phyloP scores from a whole-genome alignment of 2,888 invertebrate species.

The Prionchulus punctatus region DNA sequence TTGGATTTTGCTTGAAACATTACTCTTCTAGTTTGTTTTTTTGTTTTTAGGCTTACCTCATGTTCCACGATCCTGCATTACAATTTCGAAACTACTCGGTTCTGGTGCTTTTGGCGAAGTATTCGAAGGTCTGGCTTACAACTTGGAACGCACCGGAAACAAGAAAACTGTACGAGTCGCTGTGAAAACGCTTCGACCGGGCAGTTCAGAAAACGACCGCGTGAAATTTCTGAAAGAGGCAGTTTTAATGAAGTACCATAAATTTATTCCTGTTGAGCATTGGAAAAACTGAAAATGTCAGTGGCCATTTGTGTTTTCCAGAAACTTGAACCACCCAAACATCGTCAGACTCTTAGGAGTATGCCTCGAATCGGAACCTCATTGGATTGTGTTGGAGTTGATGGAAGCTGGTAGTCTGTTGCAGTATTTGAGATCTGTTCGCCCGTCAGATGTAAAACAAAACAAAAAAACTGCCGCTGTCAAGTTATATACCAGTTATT shows the following conservation, averaged over 20 bases:
- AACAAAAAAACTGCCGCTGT: background rate
- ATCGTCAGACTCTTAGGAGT: slow-evolving; percentile 81
- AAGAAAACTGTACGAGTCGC: slow-evolving; percentile 58
- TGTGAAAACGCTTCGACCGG: slow-evolving; percentile 80
- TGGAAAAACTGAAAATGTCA: slow-evolving; percentile 1
- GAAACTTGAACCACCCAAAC: slow-evolving; percentile 88
- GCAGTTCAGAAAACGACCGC: slow-evolving; percentile 72
- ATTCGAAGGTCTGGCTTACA: slow-evolving; percentile 68
- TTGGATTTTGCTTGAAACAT: no score
- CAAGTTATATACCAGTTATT: background rate
- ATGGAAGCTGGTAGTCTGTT: slow-evolving; percentile 94
- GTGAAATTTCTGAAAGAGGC: slow-evolving; percentile 90
- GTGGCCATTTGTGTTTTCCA: slow-evolving; percentile 14
- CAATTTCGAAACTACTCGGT: slow-evolving; percentile 69
- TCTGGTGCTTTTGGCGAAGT: slow-evolving; percentile 95
- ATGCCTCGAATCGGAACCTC: slow-evolving; percentile 78
- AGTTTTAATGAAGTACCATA: slow-evolving; percentile 57
- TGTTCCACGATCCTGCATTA: slow-evolving; percentile 67
- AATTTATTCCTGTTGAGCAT: slow-evolving; percentile 5
- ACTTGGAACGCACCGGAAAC: slow-evolving; percentile 44
- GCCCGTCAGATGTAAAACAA: slow-evolving; percentile 52
- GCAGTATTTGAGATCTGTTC: slow-evolving; percentile 65
- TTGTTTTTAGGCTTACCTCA: slow-evolving; percentile 56
- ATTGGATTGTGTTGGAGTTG: slow-evolving; percentile 82
- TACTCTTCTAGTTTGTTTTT: background rate